Percentiles rank a stretch among this genome's conserved stretches.
phyloP scores from a whole-genome alignment of 1,140 invertebrate species.

The Magallana ariakensis region DNA sequence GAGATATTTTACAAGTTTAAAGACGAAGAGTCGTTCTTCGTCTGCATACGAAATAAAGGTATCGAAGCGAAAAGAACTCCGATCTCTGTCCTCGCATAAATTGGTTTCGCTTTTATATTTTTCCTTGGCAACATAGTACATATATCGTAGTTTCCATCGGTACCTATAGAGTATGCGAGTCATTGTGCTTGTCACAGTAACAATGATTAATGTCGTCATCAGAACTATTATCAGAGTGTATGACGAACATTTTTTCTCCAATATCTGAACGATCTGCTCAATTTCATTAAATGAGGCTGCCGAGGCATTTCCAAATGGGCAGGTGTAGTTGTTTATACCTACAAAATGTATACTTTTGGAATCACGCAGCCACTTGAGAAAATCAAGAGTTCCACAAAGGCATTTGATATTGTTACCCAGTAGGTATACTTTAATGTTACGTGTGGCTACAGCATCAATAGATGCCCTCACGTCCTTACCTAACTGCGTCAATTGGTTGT shows the following conservation, averaged over 20 bases:
- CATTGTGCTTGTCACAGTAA: neutral
- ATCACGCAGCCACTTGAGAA: slow-evolving; percentile 21
- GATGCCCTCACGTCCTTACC: neutral
- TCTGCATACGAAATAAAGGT: slow-evolving; percentile 69
- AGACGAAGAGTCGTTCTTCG: slow-evolving; percentile 59
- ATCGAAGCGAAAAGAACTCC: slow-evolving; percentile 46
- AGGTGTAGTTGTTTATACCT: neutral
- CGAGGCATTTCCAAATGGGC: neutral
- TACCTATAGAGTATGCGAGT: slow-evolving; percentile 13
- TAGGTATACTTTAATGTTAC: neutral
- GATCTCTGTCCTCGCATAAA: neutral
- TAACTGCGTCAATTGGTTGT: neutral
- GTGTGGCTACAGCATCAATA: neutral
- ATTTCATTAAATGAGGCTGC: neutral
- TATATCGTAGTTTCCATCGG: neutral
- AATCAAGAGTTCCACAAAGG: neutral
- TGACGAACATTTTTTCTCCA: slow-evolving; percentile 13
- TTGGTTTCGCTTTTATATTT: neutral
- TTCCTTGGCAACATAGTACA: slow-evolving; percentile 8
- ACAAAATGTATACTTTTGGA: neutral
- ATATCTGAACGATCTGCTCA: neutral
- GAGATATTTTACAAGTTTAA: slow-evolving; percentile 49
- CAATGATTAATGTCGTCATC: neutral
- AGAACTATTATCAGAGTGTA: neutral
- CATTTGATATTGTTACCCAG: neutral